Base-by-base conservation (phyloP, 2,888 invertebrate species). In the Perithous albicinctus region DNA sequence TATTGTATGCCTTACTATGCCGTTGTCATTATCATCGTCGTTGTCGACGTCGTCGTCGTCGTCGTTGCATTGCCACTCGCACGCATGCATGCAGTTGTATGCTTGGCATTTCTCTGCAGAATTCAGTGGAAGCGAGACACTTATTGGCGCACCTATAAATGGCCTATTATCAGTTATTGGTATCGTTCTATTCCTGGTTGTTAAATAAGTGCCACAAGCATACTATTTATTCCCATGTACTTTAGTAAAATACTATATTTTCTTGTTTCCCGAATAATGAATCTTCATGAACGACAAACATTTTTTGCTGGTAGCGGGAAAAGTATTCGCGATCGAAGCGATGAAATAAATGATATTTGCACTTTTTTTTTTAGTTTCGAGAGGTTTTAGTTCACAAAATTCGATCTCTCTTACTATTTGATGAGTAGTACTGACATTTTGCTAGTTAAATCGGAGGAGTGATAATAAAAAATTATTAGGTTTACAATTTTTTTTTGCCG, bases 1-100 rank as follows among this genome's bases (percentile, higher is more conserved):
- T 54, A 73, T 69, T 69, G 77, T 81, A 61, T 26, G 48, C 51
- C 59, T 32, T 15, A 20, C 59, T 35, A 15, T 23, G 63, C 18
- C 59, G 35, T 76, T 43, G 51, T 73, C 18, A 43, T 72, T 15
- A 54, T 56, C 35, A 35, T 46, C 43, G 32, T 63, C 69, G 46
- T 15, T 15, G 29, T 43, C 23, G 46, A 23, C 32, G 29, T 46
- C 64, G 64, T 35, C 20, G n/a, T 51, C 67, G 46, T 20, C 48
- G 51, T 69, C 7, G 54, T 26, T n/a, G 35, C 23, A 3, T 63
- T 23, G 20, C 35, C 18, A 6, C 8, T 32, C 1, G 35, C 56
- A 32, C 4, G 6, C 32, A 56, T 29, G 29, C 29, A 32, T 6
- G 12, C 4, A 63, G 18, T 41, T 5, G n/a, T 23, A 41, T 10